Conservation (phyloP, 2,113 vertebrate species). For the Bos indicus region DNA sequence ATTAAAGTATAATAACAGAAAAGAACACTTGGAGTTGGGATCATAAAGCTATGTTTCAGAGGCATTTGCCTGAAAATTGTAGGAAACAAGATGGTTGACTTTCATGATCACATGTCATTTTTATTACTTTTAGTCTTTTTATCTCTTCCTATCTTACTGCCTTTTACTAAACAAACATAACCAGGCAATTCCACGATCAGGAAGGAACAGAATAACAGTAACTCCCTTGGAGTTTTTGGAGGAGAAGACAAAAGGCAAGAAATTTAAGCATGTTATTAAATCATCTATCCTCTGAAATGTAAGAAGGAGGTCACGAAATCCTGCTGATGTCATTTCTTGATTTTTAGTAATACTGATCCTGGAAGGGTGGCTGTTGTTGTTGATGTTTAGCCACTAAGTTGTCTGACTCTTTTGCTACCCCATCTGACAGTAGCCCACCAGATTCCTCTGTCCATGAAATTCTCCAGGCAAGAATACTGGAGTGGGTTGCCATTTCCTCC, state of each 20-base stretch:
- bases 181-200: not conserved
- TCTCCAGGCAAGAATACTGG: not conserved
- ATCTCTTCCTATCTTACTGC: not conserved
- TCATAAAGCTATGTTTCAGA: constrained; percentile 2
- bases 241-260: not conserved
- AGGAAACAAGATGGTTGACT: constrained; percentile 22
- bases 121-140: constrained; percentile 30
- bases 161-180: constrained; percentile 28
- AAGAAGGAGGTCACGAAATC: constrained; percentile 8
- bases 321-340: not conserved
- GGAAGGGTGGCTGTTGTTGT: not conserved
- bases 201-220: not conserved
- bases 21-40: not conserved
- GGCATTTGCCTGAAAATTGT: constrained; percentile 13
- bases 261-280: not conserved
- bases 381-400: not conserved
- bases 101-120: not conserved
- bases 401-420: not conserved
- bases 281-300: not conserved
- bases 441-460: not conserved
- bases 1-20: not conserved
- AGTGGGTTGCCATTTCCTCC: not conserved
- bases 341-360: not conserved
- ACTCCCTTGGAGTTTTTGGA: constrained; percentile 1
- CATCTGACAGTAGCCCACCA: not conserved